Evolutionary conservation across 1,140 invertebrate species (phyloP), one percentile per base, ranked within the genome.

Genomic region (Euschistus heros): DNA sequence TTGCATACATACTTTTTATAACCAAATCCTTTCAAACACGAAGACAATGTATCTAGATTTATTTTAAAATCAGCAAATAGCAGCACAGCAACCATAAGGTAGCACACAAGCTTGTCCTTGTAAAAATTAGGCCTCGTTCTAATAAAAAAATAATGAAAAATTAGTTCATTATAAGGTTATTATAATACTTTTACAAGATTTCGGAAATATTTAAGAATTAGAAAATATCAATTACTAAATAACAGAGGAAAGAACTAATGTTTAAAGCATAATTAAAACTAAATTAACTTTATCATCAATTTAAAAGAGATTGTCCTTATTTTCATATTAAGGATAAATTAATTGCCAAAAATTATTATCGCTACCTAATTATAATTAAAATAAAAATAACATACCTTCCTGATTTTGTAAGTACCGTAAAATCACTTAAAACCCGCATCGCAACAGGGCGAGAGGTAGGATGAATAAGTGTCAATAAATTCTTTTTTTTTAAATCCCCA

Each of bases 21-120:
- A 27, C 30, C 30, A 7, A 59, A 27, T 24, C 55, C 55, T 27
- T 59, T 59, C 17, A 59, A 27, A 27, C 55, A 59, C 2, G 22
- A 13, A n/a, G 30, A 27, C 26, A 59, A 59, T 27, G 6, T 27
- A 4, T 59, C 30, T n/a, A 59, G 7, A 33, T 27, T n/a, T 27
- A 59, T n/a, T 27, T 27, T 59, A 24, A 27, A 59, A 17, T 27
- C 26, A 59, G n/a, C 2, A 59, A 24, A 17, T 6, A 59, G 17
- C 26, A 59, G 24, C 4, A 59, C 6, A 13, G 17, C 3, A 15
- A 59, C 30, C 10, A 59, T 59, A 27, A 59, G 5, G 24, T 59
- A 59, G 24, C 55, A 59, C 15, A 59, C 55, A 33, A 59, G n/a
- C 24, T 59, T 59, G 24, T 59, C 55, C n/a, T 59, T 59, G 22